Percentiles rank a stretch among this genome's conserved stretches.
phyloP scores from a whole-genome alignment of 2,888 invertebrate species.

The Theodoxus fluviatilis region DNA sequence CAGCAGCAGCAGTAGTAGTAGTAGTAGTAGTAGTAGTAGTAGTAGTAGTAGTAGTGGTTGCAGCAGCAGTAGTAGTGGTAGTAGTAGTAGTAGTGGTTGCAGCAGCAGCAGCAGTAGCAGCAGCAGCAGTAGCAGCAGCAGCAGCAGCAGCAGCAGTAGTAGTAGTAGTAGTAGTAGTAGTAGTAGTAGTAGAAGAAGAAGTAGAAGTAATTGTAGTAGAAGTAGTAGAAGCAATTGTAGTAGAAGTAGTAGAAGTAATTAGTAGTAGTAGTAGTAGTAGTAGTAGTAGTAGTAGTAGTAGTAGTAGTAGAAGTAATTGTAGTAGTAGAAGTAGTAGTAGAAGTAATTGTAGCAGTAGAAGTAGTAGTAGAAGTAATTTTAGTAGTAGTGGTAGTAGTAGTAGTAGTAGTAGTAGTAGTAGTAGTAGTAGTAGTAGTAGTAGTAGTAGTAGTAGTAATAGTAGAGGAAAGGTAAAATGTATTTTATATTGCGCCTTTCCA shows the following conservation, averaged over 20 bases:
- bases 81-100: background rate
- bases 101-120: constrained; percentile 3
- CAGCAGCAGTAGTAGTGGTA: background rate
- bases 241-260: too few species aligned
- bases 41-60: constrained; percentile 8
- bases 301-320: constrained; percentile 3
- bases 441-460: constrained; percentile 58
- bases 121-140: background rate
- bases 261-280: constrained; percentile 10
- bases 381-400: constrained; percentile 11
- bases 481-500: too few species aligned
- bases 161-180: constrained; percentile 27
- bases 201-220: constrained; percentile 10
- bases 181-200: constrained; percentile 22
- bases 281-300: constrained; percentile 58
- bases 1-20: constrained; percentile 27
- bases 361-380: background rate
- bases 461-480: too few species aligned
- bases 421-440: constrained; percentile 28
- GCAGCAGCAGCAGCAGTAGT: constrained; percentile 9
- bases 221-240: background rate
- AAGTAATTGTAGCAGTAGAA: background rate
- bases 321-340: background rate
- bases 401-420: constrained; percentile 26
- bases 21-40: constrained; percentile 24